phyloP scores from a whole-genome alignment of 1,140 invertebrate genomes.

The Magallana ariakensis region DNA sequence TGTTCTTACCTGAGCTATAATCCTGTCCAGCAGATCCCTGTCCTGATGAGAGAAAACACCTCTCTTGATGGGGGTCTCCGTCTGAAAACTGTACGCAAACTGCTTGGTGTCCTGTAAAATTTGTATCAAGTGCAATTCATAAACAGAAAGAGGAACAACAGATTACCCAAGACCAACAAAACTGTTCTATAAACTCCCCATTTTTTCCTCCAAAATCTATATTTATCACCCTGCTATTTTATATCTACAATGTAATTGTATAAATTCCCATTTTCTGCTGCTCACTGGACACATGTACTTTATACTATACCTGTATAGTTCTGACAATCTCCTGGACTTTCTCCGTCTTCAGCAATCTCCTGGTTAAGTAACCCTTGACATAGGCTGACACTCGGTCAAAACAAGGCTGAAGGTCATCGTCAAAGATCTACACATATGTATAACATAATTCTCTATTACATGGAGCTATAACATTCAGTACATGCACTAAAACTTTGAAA shows the following conservation, averaged over 20 bases:
- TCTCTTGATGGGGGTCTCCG: constrained; percentile 75
- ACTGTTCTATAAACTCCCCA: no score
- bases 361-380: constrained; percentile 88
- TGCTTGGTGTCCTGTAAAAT: constrained; percentile 74
- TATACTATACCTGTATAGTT: constrained; percentile 83
- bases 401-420: constrained; percentile 71
- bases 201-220: no score
- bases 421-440: constrained; percentile 63
- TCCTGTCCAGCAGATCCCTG: constrained; percentile 72
- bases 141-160: background rate
- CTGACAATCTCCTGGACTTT: constrained; percentile 89
- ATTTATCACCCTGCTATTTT: no score
- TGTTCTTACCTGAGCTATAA: constrained; percentile 73
- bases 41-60: constrained; percentile 73
- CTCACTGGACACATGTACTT: no score
- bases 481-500: no score
- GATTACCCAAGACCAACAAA: background rate
- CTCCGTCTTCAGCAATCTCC: constrained; percentile 89
- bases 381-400: constrained; percentile 84
- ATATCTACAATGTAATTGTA: no score
- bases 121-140: background rate
- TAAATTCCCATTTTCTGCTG: no score
- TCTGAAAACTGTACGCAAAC: constrained; percentile 76
- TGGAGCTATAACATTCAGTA: no score
- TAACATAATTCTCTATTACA: no score